phyloP scores from a whole-genome alignment of 2,888 invertebrate species.

The Sminthurides aquaticus region DNA sequence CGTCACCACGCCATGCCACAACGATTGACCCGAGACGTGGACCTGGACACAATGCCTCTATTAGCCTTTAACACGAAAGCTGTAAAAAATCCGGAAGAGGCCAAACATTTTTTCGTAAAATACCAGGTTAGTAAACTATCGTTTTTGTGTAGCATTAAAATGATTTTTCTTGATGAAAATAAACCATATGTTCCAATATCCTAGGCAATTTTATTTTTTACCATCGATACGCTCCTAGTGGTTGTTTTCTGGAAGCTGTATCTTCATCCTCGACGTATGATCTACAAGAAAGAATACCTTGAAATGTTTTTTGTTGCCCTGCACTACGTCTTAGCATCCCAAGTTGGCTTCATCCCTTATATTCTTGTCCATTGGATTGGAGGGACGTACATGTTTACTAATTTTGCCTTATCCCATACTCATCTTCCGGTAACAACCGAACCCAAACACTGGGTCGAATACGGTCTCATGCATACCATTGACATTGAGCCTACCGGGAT shows the following conservation, averaged over 20 bases:
- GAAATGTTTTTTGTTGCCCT: slow-evolving; percentile 31
- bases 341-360: slow-evolving; percentile 29
- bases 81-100: slow-evolving; percentile 3
- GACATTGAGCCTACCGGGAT: slow-evolving; percentile 14
- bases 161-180: no score
- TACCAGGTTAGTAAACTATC: not conserved
- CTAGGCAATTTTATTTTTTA: slow-evolving; percentile 26
- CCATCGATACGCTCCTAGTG: slow-evolving; percentile 33
- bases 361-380: slow-evolving; percentile 31
- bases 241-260: slow-evolving; percentile 34
- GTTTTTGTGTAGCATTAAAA: not conserved
- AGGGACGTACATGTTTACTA: slow-evolving; percentile 34
- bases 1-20: no score
- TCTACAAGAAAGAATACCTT: slow-evolving; percentile 22
- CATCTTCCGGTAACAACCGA: slow-evolving; percentile 27
- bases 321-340: slow-evolving; percentile 30
- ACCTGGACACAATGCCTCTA: slow-evolving; percentile 12
- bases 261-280: slow-evolving; percentile 30
- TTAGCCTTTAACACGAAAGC: slow-evolving; percentile 4
- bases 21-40: slow-evolving; percentile 10
- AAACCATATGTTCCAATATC: no score
- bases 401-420: slow-evolving; percentile 37
- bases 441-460: slow-evolving; percentile 26
- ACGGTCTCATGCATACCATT: slow-evolving; percentile 17
- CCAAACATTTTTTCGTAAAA: not conserved